A percentile compares a stretch with the other conserved stretches of the same genome.
These are phyloP conservation scores for Microcebus lehilahytsara DNA, from an alignment of 2,113 vertebrate genomes.

Conservation along the genomic window DNA sequence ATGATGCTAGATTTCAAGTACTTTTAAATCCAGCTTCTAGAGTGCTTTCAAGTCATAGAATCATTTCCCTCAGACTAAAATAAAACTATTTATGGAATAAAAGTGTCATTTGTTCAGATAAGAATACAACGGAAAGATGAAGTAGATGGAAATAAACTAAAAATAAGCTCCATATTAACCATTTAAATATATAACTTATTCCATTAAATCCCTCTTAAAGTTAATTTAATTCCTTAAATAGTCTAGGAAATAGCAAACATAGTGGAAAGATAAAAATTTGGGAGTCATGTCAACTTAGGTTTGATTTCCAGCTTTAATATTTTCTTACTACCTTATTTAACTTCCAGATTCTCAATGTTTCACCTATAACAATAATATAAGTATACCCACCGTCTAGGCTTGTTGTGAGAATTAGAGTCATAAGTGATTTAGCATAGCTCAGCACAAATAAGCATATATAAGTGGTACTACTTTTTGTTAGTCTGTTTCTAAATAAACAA, in stretches of 20 bases:
- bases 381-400: neutral
- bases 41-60: neutral
- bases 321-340: neutral
- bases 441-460: neutral
- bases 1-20: neutral
- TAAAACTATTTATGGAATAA: neutral
- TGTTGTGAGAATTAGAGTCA: neutral
- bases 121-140: neutral
- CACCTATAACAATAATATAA: neutral
- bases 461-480: neutral
- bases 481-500: neutral
- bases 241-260: neutral
- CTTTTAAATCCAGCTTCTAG: neutral
- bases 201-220: neutral
- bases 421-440: neutral
- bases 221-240: neutral
- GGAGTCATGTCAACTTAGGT: neutral
- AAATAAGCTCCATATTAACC: neutral
- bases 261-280: neutral
- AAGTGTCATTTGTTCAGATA: neutral
- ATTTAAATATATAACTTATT: neutral
- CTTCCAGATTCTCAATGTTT: neutral
- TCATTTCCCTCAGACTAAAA: conserved; percentile 2
- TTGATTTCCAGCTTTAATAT: neutral
- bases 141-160: neutral